Evolutionary conservation across 2,113 vertebrate genomes (phyloP).

Genomic region (Poeciliopsis prolifica): DNA sequence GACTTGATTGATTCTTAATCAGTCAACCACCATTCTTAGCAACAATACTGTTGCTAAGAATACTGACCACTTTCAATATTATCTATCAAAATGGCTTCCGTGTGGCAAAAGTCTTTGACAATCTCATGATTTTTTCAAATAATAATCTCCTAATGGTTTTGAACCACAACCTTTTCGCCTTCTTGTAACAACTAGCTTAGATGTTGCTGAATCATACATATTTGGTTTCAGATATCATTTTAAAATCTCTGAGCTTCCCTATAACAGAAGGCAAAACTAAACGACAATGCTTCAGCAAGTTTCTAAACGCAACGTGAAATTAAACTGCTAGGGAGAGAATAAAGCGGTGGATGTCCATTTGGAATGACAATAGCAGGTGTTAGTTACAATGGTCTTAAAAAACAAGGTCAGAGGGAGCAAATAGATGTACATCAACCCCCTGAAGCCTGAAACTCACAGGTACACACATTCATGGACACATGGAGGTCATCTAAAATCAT

Average conservation of each 20-base stretch:
- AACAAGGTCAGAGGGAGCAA: slow-evolving; percentile 41
- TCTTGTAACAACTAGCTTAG: no score
- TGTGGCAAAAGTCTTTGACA: no score
- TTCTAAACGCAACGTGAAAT: slow-evolving; percentile 19
- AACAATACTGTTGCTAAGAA: no score
- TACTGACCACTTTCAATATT: no score
- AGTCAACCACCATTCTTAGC: no score
- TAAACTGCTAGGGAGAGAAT: slow-evolving; percentile 3
- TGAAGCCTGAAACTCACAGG: slow-evolving; percentile 8
- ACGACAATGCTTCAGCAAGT: not conserved
- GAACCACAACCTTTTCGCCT: no score
- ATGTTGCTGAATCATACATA: no score
- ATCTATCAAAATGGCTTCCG: no score
- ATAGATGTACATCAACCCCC: slow-evolving; percentile 4
- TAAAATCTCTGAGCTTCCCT: no score
- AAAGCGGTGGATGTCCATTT: not conserved
- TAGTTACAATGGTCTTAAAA: slow-evolving; percentile 18
- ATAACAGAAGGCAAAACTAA: not conserved
- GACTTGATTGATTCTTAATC: not conserved
- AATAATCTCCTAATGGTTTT: no score
- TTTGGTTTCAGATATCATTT: no score
- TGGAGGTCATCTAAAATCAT: not conserved
- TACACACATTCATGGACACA: slow-evolving; percentile 10
- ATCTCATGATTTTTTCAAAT: no score
- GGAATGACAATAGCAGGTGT: slow-evolving; percentile 16